phyloP scores from a whole-genome alignment of 2,113 vertebrate genomes.

The Odocoileus hemionus region DNA sequence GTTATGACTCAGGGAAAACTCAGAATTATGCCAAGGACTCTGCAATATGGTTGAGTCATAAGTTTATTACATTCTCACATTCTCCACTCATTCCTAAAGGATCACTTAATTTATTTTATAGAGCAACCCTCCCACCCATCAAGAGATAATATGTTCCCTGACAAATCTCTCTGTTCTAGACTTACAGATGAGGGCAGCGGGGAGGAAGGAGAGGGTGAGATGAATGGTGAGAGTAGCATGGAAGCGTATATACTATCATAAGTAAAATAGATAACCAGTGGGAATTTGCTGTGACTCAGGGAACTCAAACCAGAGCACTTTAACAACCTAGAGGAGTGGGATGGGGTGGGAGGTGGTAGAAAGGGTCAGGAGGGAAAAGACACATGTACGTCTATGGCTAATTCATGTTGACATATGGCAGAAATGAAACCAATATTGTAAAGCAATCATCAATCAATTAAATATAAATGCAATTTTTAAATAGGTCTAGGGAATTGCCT shows the following conservation, averaged over 20 bases:
- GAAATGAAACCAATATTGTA: background rate
- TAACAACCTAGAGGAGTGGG: background rate
- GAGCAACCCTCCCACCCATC: background rate
- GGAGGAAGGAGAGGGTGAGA: background rate
- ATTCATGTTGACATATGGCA: background rate
- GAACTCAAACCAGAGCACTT: background rate
- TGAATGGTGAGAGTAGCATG: background rate
- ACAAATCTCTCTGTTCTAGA: background rate
- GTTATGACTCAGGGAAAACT: background rate
- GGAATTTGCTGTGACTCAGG: background rate
- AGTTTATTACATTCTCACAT: background rate
- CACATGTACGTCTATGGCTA: background rate
- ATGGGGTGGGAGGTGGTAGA: background rate
- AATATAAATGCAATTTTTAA: background rate
- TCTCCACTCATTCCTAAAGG: background rate
- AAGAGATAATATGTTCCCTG: background rate
- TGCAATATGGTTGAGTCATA: background rate
- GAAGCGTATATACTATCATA: background rate
- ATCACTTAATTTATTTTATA: background rate
- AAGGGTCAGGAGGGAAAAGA: background rate
- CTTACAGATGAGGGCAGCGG: background rate
- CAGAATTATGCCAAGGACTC: background rate
- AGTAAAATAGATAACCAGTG: background rate
- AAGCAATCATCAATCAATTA: background rate
- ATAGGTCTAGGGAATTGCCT: background rate